Evolutionary conservation across 2,113 vertebrate species (phyloP).

Genomic region (Hippotragus niger): DNA sequence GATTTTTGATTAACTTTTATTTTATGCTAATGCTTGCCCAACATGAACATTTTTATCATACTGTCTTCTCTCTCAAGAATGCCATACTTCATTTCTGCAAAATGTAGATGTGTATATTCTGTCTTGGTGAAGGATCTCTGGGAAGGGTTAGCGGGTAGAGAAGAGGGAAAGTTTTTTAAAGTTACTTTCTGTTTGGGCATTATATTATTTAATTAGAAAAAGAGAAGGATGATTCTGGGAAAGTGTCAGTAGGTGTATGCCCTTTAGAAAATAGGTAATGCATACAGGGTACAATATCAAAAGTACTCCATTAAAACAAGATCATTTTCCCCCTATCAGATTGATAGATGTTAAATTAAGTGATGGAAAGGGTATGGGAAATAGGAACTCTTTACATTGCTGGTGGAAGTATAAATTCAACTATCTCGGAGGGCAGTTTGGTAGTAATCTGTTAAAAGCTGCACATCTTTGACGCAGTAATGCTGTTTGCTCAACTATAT

Average conservation of each 20-base stretch:
- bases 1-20: background rate
- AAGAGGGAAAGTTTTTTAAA: background rate
- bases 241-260: background rate
- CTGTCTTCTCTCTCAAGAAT: background rate
- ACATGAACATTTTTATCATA: background rate
- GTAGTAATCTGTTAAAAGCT: slow-evolving; percentile 15
- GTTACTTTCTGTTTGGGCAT: background rate
- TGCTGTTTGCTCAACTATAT: background rate
- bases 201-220: slow-evolving; percentile 47
- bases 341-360: slow-evolving; percentile 2
- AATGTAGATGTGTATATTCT: background rate
- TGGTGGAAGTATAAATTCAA: background rate
- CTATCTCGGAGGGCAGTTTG: background rate
- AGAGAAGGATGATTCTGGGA: background rate
- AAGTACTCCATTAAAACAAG: slow-evolving; percentile 22
- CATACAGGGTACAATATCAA: background rate
- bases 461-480: background rate
- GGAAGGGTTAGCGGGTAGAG: background rate
- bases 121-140: background rate
- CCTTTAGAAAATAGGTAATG: slow-evolving; percentile 4
- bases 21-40: background rate
- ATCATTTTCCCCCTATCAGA: background rate
- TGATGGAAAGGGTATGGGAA: background rate
- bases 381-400: background rate
- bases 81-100: background rate